Conservation (phyloP, 2,888 invertebrate genomes). For the Bellardia pandia region DNA sequence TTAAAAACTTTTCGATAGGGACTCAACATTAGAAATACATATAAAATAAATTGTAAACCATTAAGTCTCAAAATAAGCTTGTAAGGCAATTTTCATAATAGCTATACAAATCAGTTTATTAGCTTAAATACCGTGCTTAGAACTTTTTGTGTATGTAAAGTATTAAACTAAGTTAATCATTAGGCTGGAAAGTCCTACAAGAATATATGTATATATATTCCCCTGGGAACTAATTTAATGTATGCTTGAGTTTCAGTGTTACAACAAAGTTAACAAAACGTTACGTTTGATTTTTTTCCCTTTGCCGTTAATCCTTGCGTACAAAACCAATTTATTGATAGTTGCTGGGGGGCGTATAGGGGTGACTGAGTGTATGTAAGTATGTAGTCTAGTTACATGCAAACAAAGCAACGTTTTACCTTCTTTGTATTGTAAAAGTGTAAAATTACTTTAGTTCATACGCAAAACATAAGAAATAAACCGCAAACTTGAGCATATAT, state of each 20-base stretch:
- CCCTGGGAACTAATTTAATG: not conserved
- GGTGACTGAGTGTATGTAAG: not conserved
- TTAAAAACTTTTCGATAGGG: too few species aligned
- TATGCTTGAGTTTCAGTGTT: not conserved
- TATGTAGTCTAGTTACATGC: not conserved
- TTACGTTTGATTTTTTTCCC: not conserved
- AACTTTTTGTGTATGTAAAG: not conserved
- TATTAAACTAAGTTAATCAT: not conserved
- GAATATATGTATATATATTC: not conserved
- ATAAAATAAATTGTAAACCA: not conserved
- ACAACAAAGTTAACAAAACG: not conserved
- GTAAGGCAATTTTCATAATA: not conserved
- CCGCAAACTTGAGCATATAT: conserved; percentile 22
- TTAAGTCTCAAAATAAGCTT: not conserved
- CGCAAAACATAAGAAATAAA: not conserved
- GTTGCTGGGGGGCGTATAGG: not conserved
- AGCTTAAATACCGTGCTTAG: not conserved
- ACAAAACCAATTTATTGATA: conserved; percentile 34
- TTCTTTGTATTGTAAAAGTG: conserved; percentile 3
- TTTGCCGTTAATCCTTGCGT: not conserved
- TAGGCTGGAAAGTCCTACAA: not conserved
- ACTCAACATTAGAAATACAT: too few species aligned
- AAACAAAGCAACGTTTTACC: conserved; percentile 4
- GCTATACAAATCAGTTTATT: not conserved
- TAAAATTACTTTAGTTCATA: conserved; percentile 30